Evolutionary conservation across 2,888 invertebrate species (phyloP), one percentile per base, ranked within the genome.

Genomic region (Hydrotaea diabolus): DNA sequence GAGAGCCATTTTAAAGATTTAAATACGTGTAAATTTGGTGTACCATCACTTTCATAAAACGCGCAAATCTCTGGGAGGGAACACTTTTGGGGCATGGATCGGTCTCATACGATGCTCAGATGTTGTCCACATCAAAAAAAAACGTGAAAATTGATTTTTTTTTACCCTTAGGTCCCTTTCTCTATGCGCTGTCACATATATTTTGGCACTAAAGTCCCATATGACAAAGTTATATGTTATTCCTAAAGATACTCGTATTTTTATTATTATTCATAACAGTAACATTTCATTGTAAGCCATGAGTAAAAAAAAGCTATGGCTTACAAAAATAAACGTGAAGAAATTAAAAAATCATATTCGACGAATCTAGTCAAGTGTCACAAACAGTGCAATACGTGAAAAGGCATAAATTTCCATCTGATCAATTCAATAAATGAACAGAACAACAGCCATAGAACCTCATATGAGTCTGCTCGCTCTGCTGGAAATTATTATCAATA

Each of bases 371-470:
- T 83, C 82, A 85, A 85, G 85, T 86, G 83, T 85, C 83, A 85
- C 86, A 82, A 83, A 69, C 85, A 81, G 86, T 85, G 85, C 85
- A 85, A 81, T 81, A 86, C 86, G 83, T 85, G 85, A 81, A 83
- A 78, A 62, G 64, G 83, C 83, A 86, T 85, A 85, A 85, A 85
- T 85, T 85, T 83, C 75, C 86, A 86, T 83, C 73, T 77, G 72
- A 81, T 85, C 73, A 85, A 81, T 78, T 81, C 55, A 80, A 75
- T 76, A n/a, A 71, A 77, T 59, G 19, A 21, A 64, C 31, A 31
- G 31, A n/a, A n/a, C 49, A 77, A 77, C 53, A 46, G 71, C 62
- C 77, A 55, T 49, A 59, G 59, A 57, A 64, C n/a, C 36, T 57
- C 66, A 66, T 31, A 69, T 46, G 26, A 59, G 5, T 8, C 53